Percentiles rank a stretch among this genome's conserved stretches.
These are phyloP conservation scores for Pocota personata DNA, from an alignment of 2,888 invertebrate species.

Conservation along the genomic window DNA sequence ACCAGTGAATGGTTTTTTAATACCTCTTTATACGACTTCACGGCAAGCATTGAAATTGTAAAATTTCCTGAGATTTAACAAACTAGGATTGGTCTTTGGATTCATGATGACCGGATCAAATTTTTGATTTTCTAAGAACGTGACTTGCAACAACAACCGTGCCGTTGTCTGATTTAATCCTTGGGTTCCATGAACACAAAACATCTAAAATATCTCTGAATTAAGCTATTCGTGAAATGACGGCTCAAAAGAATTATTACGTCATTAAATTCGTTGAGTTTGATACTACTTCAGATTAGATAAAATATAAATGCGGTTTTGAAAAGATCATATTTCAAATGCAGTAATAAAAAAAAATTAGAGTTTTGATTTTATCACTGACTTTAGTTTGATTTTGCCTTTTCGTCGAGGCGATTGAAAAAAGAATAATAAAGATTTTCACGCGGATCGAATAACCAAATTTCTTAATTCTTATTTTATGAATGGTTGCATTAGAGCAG, in stretches of 20 bases:
- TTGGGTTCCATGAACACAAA: conserved; percentile 6
- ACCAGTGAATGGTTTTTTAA: not conserved
- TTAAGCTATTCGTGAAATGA: conserved; percentile 47
- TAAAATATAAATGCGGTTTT: conserved; percentile 11
- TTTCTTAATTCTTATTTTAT: not conserved
- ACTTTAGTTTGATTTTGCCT: not conserved
- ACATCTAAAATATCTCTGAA: conserved; percentile 17
- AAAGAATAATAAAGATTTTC: conserved; percentile 53
- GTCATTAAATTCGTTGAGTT: conserved; percentile 38
- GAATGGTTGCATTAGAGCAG: conserved; percentile 2
- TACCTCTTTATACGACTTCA: not conserved
- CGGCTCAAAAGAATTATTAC: conserved; percentile 57
- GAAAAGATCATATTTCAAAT: conserved; percentile 58
- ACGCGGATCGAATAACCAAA: not conserved
- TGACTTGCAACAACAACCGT: conserved; percentile 44
- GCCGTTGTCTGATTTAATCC: conserved; percentile 24
- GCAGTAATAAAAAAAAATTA: conserved; percentile 18
- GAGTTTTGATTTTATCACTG: not conserved
- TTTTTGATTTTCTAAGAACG: conserved; percentile 56
- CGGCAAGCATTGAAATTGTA: not conserved
- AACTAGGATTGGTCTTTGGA: conserved; percentile 8
- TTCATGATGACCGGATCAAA: conserved; percentile 39
- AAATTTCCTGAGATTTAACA: not conserved
- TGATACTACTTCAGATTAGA: conserved; percentile 51
- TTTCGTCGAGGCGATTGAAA: conserved; percentile 19